phyloP scores from a whole-genome alignment of 30 jellyfish, hydroid and myxozoan species.

The Aurelia coerulea region DNA sequence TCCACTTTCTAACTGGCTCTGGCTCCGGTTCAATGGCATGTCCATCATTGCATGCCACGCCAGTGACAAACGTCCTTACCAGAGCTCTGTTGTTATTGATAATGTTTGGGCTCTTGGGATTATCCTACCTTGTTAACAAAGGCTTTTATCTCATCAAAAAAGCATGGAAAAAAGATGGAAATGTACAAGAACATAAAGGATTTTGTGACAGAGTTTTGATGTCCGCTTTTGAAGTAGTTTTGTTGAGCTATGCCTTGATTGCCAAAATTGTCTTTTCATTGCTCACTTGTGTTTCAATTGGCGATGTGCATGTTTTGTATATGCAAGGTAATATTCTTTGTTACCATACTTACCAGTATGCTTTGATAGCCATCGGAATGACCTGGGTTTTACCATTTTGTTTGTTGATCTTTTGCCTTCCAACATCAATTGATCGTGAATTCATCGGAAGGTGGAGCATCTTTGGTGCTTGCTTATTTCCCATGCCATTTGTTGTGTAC shows the following conservation, averaged over 20 bases:
- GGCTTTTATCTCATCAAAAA: neutral
- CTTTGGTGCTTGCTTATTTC: conserved; percentile 2
- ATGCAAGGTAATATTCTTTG: conserved; percentile 23
- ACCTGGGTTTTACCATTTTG: conserved; percentile 25
- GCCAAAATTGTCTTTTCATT: conserved; percentile 6
- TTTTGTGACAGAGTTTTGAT: neutral
- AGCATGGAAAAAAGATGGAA: neutral
- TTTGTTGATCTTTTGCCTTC: neutral
- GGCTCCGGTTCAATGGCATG: neutral
- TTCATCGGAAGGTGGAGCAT: neutral
- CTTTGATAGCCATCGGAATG: neutral
- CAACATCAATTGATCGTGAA: neutral
- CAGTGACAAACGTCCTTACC: conserved; percentile 1
- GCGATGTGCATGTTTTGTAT: neutral
- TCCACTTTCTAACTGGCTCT: neutral
- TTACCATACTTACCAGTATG: conserved; percentile 22
- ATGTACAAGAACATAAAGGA: neutral
- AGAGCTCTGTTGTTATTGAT: neutral
- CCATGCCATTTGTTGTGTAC: neutral
- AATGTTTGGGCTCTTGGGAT: neutral
- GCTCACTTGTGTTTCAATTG: conserved; percentile 6
- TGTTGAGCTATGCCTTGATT: conserved; percentile 14
- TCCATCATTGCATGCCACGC: neutral
- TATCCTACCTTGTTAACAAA: neutral
- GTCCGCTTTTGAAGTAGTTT: conserved; percentile 3